A percentile compares a stretch with the other conserved stretches of the same genome.
These are phyloP conservation scores for Lontra canadensis DNA, from an alignment of 2,113 vertebrate species.

Conservation along the genomic window DNA sequence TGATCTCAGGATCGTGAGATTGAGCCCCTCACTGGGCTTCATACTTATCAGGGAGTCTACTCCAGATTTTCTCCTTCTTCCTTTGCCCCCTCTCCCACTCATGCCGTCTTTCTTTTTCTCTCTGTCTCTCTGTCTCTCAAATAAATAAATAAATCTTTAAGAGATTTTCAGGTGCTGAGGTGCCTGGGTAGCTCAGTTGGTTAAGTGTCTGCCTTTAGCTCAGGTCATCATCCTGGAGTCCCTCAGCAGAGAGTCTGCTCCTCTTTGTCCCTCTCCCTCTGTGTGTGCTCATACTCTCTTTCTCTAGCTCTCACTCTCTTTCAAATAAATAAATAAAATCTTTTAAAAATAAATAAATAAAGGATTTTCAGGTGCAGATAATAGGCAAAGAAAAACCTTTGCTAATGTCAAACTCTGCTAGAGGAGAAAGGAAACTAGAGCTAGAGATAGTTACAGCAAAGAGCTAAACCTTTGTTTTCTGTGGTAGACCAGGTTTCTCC, in stretches of 20 bases:
- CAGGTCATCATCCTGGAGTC: too few species aligned
- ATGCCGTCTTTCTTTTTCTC: not conserved
- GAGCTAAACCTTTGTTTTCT: not conserved
- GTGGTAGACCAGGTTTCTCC: not conserved
- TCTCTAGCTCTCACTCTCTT: too few species aligned
- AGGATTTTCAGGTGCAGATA: slow-evolving; percentile 10
- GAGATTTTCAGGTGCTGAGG: not conserved
- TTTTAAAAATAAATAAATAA: too few species aligned
- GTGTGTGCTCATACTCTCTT: too few species aligned
- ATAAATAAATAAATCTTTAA: not conserved
- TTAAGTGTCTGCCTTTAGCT: too few species aligned
- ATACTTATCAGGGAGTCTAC: not conserved
- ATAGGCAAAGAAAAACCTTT: not conserved
- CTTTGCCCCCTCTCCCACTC: not conserved
- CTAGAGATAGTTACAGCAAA: not conserved
- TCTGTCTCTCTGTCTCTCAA: not conserved
- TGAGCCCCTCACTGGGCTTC: not conserved
- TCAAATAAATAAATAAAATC: not conserved
- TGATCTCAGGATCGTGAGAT: not conserved
- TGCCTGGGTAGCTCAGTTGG: too few species aligned
- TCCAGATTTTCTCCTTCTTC: not conserved
- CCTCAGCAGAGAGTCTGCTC: too few species aligned
- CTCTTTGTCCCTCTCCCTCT: not conserved
- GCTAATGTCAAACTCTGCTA: not conserved
- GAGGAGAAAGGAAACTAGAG: not conserved